Evolutionary conservation across 2,888 invertebrate species (phyloP), one percentile per base, ranked within the genome.

Genomic region (Colletes collaris): DNA sequence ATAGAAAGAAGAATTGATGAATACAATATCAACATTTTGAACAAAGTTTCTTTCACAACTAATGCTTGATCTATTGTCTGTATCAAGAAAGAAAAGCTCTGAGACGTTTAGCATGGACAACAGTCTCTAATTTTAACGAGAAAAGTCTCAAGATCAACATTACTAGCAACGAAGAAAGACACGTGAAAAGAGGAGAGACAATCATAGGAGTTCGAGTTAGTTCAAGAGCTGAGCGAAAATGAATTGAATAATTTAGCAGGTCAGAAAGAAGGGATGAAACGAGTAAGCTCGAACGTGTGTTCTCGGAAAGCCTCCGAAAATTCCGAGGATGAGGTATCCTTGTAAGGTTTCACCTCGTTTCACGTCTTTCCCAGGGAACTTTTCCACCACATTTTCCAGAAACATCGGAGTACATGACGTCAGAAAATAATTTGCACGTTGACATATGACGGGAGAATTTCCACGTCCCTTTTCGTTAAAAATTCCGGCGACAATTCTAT

Each of bases 241-340:
- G 87, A 89, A 88, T 89, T 87, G 86, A 89, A 89, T 89, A 89
- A 88, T 89, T 89, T 86, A 88, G 68, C 74, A 64, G 69, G 80
- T 55, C 65, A 53, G 80, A 74, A 68, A 80, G 79, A 82, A 83
- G 73, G 78, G 79, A 84, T 82, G 86, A 82, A 83, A 78, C 81
- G 81, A 77, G 79, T 79, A 74, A 85, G 80, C 82, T 79, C 63
- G 76, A 81, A 82, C 78, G 68, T 81, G 80, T 75, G 80, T 85
- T 80, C 70, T 52, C 50, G 62, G 67, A 50, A 75, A 77, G 60
- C 69, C 65, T 63, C 68, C 66, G 78, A 82, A 86, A 86, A 86
- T 85, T 82, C 66, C 65, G 5, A 55, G 74, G 72, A 78, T 44
- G 73, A 82, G 69, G 52, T 75, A 63, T 73, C 59, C 72, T 55